A percentile compares a stretch with the other conserved stretches of the same genome.
Evolutionary conservation across 2,888 invertebrate genomes (phyloP).

Genomic region (Siphlonurus alternatus): DNA sequence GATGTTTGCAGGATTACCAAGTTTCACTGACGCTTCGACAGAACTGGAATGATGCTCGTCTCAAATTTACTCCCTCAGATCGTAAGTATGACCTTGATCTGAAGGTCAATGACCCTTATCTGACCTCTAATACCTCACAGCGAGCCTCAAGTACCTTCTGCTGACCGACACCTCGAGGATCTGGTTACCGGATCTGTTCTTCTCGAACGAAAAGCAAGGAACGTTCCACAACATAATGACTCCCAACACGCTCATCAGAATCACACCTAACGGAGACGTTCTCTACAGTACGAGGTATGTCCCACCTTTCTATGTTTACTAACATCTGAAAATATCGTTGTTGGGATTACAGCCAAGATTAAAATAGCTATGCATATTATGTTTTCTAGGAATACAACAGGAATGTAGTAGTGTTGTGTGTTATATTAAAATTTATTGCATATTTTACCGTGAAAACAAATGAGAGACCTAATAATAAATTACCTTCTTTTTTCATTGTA

Average conservation of each 20-base stretch:
- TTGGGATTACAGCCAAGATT: neutral
- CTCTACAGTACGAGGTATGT: conserved; percentile 25
- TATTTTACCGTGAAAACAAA: too few relatives aligned
- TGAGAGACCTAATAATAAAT: too few relatives aligned
- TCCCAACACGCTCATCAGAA: conserved; percentile 25
- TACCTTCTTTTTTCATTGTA: too few relatives aligned
- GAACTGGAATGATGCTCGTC: conserved; percentile 16
- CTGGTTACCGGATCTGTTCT: conserved; percentile 31
- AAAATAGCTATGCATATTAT: too few relatives aligned
- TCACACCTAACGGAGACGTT: conserved; percentile 23
- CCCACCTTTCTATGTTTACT: neutral
- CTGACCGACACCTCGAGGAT: conserved; percentile 20
- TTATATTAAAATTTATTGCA: too few relatives aligned
- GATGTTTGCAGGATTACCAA: conserved; percentile 14
- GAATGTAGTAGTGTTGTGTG: too few relatives aligned
- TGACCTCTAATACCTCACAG: neutral
- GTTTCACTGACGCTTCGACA: conserved; percentile 17
- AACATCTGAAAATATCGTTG: neutral
- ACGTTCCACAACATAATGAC: conserved; percentile 23
- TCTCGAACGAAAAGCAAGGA: conserved; percentile 29
- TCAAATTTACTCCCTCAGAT: conserved; percentile 12
- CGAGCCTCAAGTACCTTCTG: conserved; percentile 12
- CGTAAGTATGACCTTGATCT: neutral
- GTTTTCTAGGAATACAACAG: too few relatives aligned
- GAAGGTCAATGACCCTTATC: neutral